Base-by-base conservation (phyloP, 35 echinoderm and acorn worm genomes). In the Apostichopus parvimensis region DNA sequence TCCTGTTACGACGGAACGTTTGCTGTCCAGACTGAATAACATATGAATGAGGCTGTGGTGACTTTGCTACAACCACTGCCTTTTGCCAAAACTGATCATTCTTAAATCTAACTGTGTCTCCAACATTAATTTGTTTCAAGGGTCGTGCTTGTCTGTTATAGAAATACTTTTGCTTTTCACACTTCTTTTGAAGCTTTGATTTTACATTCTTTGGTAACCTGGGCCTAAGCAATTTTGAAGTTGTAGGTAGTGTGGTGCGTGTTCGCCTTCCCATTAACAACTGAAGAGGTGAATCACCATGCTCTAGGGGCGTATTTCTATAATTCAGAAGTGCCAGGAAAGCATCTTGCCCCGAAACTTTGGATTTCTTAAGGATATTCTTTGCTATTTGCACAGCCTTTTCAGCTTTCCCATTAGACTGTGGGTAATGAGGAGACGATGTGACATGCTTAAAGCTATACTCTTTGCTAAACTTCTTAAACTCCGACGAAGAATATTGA, bases 391-490 rank as follows among this genome's bases (percentile, higher is more conserved):
- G 94, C 21, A 87, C 94, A 17, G 82, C 91, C 91, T 95, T 92
- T 87, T 94, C 90, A 15, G 94, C 80, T 87, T 79, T 91, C 12
- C 94, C 90, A 56, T 92, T 95, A 56, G 90, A 92, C 61, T 92
- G 90, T 87, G 94, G 91, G 71, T 95, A 91, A 1, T 64, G 15
- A 5, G 95, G 92, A 7, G 92, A 94, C 5, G 70, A 91, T 15
- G 87, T 94, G 4, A 24, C 59, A 65, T 94, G 92, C 91, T 13
- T 66, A 56, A 96, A 87, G 28, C 53, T 20, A 71, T 91, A 96
- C 1, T 70, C 3, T 56, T 78, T 85, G 34, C 78, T 65, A 25
- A 93, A 94, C 73, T 61, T 57, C 28, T 77, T 52, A 13, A 94
- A 96, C 54, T 94, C 92, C 8, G 20, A 56, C 80, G 17, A 64